Percentiles rank a stretch among this genome's conserved stretches.
Conservation (phyloP, 2,797 vertebrate species). For the Macroramphosus scolopax region DNA sequence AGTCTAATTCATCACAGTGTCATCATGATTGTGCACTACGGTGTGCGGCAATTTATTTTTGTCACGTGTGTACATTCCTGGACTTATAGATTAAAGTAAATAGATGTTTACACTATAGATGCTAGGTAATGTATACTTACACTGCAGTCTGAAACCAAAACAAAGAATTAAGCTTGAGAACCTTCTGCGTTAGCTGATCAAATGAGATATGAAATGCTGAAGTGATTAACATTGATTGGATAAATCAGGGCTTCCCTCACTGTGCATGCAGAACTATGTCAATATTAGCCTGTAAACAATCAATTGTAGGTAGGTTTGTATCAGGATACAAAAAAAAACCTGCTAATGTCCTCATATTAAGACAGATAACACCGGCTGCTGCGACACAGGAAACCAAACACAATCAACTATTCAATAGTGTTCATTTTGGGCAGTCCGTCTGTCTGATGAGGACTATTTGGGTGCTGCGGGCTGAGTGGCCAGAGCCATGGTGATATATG, state of each 20-base stretch:
- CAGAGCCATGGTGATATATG: constrained; percentile 64
- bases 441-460: constrained; percentile 44
- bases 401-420: constrained; percentile 19
- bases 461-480: constrained; percentile 62
- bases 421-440: constrained; percentile 43
- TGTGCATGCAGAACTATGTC: constrained; percentile 27
- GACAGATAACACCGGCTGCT: constrained; percentile 10
- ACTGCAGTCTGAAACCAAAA: no score
- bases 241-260: constrained; percentile 42
- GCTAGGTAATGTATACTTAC: no score
- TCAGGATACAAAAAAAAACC: constrained; percentile 30
- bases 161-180: no score
- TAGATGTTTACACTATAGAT: no score
- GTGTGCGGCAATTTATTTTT: no score
- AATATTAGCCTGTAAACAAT: constrained; percentile 32
- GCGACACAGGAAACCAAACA: constrained; percentile 15
- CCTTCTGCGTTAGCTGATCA: no score
- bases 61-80: no score
- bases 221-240: constrained; percentile 53
- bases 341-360: constrained; percentile 28
- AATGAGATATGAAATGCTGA: constrained; percentile 27
- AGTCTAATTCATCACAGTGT: no score
- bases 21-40: no score
- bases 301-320: constrained; percentile 18
- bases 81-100: no score